phyloP scores from a whole-genome alignment of 1,140 invertebrate genomes.

The Temnothorax curvispinosus region DNA sequence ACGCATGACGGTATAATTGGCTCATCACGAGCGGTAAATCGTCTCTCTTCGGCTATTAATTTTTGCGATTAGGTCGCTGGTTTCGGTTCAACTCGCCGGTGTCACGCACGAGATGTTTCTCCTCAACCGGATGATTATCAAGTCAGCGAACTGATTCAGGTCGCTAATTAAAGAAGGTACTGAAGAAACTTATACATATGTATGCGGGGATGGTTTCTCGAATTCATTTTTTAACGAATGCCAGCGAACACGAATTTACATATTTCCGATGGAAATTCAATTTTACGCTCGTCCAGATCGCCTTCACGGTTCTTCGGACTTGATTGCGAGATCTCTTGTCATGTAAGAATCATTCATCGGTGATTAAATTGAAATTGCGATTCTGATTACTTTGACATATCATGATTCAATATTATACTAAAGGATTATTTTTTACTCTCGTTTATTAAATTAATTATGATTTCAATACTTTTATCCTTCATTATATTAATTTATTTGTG shows the following conservation, averaged over 20 bases:
- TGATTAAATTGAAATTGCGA: not conserved
- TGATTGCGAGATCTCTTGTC: conserved; percentile 17
- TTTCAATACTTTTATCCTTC: not conserved
- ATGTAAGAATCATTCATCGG: not conserved
- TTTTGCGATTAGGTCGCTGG: conserved; percentile 28
- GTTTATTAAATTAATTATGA: not conserved
- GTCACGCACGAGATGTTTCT: conserved; percentile 38
- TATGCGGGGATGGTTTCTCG: not conserved
- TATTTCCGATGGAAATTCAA: conserved; percentile 30
- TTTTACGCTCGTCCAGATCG: not conserved
- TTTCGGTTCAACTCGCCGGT: conserved; percentile 1
- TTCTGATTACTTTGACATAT: not conserved
- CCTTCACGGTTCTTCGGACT: conserved; percentile 13
- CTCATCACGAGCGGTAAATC: conserved; percentile 34
- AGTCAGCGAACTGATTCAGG: conserved; percentile 43
- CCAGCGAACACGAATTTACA: conserved; percentile 19
- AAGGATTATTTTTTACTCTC: not conserved
- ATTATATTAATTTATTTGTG: not conserved
- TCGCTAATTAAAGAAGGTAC: conserved; percentile 38
- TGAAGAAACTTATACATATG: conserved; percentile 36
- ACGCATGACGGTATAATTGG: conserved; percentile 25
- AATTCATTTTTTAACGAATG: conserved; percentile 4
- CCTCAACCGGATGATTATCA: not conserved
- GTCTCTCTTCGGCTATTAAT: conserved; percentile 28
- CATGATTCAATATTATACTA: not conserved